These are phyloP conservation scores for Ellobius talpinus DNA, from an alignment of 2,113 vertebrate genomes.

Conservation along the genomic window DNA sequence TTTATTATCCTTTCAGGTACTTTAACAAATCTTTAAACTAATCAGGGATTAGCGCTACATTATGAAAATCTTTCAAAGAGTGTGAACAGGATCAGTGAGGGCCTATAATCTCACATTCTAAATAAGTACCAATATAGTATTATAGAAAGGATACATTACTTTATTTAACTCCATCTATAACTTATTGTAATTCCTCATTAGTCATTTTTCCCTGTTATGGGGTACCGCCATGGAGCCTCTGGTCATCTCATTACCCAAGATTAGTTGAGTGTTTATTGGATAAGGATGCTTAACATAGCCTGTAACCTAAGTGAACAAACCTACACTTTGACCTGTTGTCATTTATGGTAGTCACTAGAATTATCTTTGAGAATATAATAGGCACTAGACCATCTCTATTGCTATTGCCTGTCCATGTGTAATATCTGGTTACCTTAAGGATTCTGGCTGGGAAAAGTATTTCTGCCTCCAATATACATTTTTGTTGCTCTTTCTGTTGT, in stretches of 20 bases:
- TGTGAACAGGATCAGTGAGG: background rate
- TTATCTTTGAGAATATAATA: background rate
- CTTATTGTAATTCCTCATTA: background rate
- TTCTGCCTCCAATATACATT: too few relatives aligned
- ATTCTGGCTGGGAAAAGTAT: background rate
- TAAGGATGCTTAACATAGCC: background rate
- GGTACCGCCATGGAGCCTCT: too few relatives aligned
- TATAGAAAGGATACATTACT: background rate
- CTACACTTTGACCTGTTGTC: background rate
- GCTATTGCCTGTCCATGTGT: background rate
- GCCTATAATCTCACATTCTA: background rate
- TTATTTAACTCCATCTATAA: background rate
- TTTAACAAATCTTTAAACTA: background rate
- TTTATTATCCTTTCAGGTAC: background rate
- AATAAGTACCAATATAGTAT: background rate
- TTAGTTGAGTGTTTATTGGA: background rate
- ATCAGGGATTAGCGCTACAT: background rate
- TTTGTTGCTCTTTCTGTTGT: background rate
- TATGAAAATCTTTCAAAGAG: background rate
- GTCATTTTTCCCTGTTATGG: background rate
- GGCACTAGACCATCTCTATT: too few relatives aligned
- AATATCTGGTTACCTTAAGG: background rate
- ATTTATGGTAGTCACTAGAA: background rate
- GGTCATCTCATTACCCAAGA: background rate
- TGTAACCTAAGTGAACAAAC: background rate